Evolutionary conservation across 2,888 invertebrate species (phyloP).

Genomic region (Philereme vetulata): DNA sequence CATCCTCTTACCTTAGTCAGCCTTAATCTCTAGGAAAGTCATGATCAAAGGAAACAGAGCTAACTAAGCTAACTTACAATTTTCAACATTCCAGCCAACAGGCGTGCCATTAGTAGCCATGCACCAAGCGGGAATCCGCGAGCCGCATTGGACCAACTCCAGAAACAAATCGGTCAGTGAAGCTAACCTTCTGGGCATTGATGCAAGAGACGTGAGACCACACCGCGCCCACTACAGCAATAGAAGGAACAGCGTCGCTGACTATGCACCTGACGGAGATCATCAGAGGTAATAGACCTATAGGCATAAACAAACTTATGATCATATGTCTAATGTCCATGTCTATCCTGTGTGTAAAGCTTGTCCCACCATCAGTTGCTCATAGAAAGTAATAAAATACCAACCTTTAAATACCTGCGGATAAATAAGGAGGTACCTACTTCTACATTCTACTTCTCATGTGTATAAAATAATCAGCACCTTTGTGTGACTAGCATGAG

Average conservation of each 20-base stretch:
- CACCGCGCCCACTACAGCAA: conserved; percentile 70
- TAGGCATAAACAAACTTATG: background rate
- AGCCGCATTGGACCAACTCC: conserved; percentile 73
- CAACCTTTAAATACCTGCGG: no score
- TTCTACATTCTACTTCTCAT: no score
- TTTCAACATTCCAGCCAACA: conserved; percentile 55
- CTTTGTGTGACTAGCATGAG: no score
- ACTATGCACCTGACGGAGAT: conserved; percentile 80
- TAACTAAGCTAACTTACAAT: background rate
- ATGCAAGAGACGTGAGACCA: conserved; percentile 78
- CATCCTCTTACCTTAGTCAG: no score
- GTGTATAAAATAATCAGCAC: no score
- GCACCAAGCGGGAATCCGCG: conserved; percentile 87
- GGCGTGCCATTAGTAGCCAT: conserved; percentile 87
- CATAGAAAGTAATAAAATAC: no score
- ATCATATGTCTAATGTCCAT: no score
- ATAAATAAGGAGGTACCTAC: no score
- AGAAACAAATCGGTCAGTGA: conserved; percentile 91
- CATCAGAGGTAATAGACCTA: conserved; percentile 79
- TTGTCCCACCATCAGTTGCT: no score
- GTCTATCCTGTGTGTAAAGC: no score
- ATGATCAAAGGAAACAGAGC: background rate
- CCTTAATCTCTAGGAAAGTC: no score
- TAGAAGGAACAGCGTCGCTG: conserved; percentile 84
- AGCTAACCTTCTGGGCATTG: conserved; percentile 90